A percentile compares a stretch with the other conserved stretches of the same genome.
Evolutionary conservation across 1,140 invertebrate species (phyloP).

Genomic region (Akabosia matsudoensis): DNA sequence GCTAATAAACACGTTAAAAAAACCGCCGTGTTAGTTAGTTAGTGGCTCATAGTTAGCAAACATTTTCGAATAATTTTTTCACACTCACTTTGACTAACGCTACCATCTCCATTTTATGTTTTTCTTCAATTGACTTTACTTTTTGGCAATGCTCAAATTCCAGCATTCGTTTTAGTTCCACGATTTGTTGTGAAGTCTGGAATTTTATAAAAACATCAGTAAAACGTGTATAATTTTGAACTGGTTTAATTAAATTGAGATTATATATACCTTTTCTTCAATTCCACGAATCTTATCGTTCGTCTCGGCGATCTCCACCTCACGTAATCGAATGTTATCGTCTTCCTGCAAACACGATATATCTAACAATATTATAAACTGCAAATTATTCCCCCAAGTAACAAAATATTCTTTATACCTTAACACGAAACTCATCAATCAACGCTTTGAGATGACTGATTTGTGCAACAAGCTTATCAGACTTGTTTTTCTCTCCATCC

Average conservation of each 20-base stretch:
- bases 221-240: too few relatives aligned
- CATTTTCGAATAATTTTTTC: not conserved
- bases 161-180: not conserved
- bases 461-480: constrained; percentile 17
- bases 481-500: too few relatives aligned
- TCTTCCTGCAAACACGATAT: not conserved
- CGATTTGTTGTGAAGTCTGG: too few relatives aligned
- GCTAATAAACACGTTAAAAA: not conserved
- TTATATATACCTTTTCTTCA: constrained; percentile 5
- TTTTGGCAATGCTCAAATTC: constrained; percentile 17
- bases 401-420: not conserved
- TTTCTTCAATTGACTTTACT: constrained; percentile 38
- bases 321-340: not conserved
- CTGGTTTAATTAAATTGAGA: too few relatives aligned
- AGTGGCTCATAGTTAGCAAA: not conserved
- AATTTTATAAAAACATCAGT: too few relatives aligned
- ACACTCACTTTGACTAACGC: constrained; percentile 10
- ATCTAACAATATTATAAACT: not conserved
- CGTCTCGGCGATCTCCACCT: not conserved
- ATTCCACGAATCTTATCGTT: not conserved
- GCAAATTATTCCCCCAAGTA: not conserved
- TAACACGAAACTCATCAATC: constrained; percentile 1
- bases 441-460: constrained; percentile 3
- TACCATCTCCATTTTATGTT: constrained; percentile 34
- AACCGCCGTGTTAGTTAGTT: not conserved